Base-by-base conservation (phyloP, 2,888 invertebrate genomes). In the Acleris emargana region DNA sequence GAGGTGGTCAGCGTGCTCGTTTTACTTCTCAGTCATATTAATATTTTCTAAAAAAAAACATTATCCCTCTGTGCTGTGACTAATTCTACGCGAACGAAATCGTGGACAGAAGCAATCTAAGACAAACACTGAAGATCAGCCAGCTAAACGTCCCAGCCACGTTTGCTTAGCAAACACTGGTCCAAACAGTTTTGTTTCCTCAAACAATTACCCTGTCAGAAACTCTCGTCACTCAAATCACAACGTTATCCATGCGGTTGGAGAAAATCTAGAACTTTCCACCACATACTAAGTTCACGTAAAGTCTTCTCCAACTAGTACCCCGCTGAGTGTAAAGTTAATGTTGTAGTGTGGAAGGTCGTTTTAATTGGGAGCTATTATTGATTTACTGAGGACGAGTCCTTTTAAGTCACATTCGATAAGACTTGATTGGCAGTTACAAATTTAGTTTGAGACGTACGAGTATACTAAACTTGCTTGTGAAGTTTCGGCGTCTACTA, bases 181-280 rank as follows among this genome's bases (percentile, higher is more conserved):
- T n/a, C 50, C 42, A 18, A 17, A 50, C 32, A 60, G 64, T 64
- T 64, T 55, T 55, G 64, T 64, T 64, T 60, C 59, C 54, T 60
- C 22, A 50, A 59, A 60, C 54, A 60, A 64, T 64, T 64, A 64
- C 54, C 43, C 59, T 28, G 43, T 53, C 53, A 53, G 52, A 58
- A 45, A 53, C 64, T 52, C 17, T 17, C 54, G 47, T 54, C 49
- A 60, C 52, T 38, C 22, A 17, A 11, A 58, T 3, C 17, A 53
- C 64, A 55, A 60, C 50, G 20, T 54, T 64, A 60, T 18, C 9
- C 13, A 5, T 55, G 49, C 54, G 7, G 59, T 20, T 22, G 64
- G 49, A 4, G 11, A 49, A 49, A 13, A 32, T 17, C 50, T 43
- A 55, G 50, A 64, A 55, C 45, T 45, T 22, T 43, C 20, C 43